A percentile compares a stretch with the other conserved stretches of the same genome.
phyloP scores from a whole-genome alignment of 2,888 invertebrate species.

The Drosophila limbata region DNA sequence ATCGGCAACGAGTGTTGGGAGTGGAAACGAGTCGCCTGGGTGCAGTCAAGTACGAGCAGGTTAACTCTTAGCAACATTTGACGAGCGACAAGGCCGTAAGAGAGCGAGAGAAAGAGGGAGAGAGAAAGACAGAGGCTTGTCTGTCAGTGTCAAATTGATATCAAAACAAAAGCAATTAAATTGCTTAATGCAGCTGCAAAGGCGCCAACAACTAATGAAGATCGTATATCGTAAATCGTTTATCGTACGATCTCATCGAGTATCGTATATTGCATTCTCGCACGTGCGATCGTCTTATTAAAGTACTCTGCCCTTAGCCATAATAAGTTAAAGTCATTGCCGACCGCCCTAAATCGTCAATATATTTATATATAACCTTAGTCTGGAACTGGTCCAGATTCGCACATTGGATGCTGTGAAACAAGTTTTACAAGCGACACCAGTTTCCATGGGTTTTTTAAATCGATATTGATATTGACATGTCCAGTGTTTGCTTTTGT shows the following conservation, averaged over 20 bases:
- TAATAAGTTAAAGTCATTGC: background rate
- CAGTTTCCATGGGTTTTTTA: conserved; percentile 44
- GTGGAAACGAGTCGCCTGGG: conserved; percentile 20
- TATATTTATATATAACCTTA: conserved; percentile 5
- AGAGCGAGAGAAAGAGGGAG: background rate
- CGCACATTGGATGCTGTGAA: conserved; percentile 24
- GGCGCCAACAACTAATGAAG: conserved; percentile 1
- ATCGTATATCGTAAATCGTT: conserved; percentile 10
- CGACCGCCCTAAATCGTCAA: background rate
- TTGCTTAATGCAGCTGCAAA: conserved; percentile 10
- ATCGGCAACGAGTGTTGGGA: conserved; percentile 18
- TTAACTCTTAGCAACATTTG: conserved; percentile 17
- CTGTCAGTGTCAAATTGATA: conserved; percentile 13
- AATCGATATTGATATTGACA: conserved; percentile 27
- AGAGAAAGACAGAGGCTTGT: background rate
- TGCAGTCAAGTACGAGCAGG: conserved; percentile 14
- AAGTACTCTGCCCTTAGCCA: conserved; percentile 6
- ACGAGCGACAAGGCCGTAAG: conserved; percentile 46
- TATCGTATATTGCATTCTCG: conserved; percentile 22
- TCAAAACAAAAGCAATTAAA: conserved; percentile 15
- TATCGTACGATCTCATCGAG: conserved; percentile 14
- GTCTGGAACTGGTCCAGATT: conserved; percentile 38
- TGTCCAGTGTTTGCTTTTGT: conserved; percentile 5
- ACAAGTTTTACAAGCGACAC: conserved; percentile 65
- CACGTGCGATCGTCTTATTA: conserved; percentile 36